Conservation (phyloP, 2,113 vertebrate species). For the Bufo gargarizans region DNA sequence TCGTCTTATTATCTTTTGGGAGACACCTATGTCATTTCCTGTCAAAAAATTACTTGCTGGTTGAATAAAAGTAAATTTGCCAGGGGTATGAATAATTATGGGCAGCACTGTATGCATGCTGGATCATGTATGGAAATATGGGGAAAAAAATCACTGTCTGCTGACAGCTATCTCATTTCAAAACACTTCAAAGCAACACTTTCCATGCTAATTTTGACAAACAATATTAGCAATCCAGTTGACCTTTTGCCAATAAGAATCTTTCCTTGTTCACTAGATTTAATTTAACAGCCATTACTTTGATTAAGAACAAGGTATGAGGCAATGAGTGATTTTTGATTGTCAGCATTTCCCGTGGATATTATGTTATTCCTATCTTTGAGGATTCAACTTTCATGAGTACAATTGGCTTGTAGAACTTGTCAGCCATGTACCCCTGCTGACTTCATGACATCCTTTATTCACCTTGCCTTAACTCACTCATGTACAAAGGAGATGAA, state of each 20-base stretch:
- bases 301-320: slow-evolving; percentile 74
- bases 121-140: too few relatives aligned
- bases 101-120: too few relatives aligned
- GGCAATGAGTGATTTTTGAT: slow-evolving; percentile 64
- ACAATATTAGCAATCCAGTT: slow-evolving; percentile 77
- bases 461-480: slow-evolving; percentile 56
- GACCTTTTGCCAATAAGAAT: slow-evolving; percentile 79
- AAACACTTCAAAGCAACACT: slow-evolving; percentile 58
- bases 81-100: too few relatives aligned
- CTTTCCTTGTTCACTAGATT: slow-evolving; percentile 71
- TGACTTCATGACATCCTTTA: slow-evolving; percentile 62
- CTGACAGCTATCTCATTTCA: too few relatives aligned
- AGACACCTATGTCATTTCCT: too few relatives aligned
- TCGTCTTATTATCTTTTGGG: too few relatives aligned
- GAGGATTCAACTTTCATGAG: slow-evolving; percentile 62
- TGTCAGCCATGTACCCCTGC: slow-evolving; percentile 56
- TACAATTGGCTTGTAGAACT: slow-evolving; percentile 66
- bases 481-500: slow-evolving; percentile 60
- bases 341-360: slow-evolving; percentile 63
- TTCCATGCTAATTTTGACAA: slow-evolving; percentile 79
- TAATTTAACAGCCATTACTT: slow-evolving; percentile 73
- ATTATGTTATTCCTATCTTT: slow-evolving; percentile 65
- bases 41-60: too few relatives aligned
- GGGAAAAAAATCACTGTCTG: too few relatives aligned
- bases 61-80: too few relatives aligned